Evolutionary conservation across 2,113 vertebrate genomes (phyloP).

Genomic region (Glaucomys volans): DNA sequence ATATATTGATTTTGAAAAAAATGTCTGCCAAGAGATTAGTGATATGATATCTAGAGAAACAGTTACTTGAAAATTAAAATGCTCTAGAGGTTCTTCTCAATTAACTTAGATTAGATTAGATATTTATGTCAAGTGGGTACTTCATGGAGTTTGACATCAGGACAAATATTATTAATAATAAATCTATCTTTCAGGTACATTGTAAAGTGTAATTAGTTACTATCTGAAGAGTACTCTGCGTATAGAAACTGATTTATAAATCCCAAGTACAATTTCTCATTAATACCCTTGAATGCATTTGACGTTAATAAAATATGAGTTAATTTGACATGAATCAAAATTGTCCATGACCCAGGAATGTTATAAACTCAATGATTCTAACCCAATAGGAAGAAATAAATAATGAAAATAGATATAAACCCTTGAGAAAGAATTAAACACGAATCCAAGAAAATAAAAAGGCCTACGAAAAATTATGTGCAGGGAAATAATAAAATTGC

Average conservation of each 20-base stretch:
- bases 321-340: constrained; percentile 68
- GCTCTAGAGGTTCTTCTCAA: constrained; percentile 62
- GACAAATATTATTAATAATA: constrained; percentile 73
- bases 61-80: constrained; percentile 59
- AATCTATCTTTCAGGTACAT: constrained; percentile 54
- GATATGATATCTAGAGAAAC: constrained; percentile 52
- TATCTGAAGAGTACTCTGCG: constrained; percentile 54
- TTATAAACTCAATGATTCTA: constrained; percentile 48
- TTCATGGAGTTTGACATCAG: constrained; percentile 60
- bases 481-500: constrained; percentile 4
- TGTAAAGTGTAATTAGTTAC: constrained; percentile 60
- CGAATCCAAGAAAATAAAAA: constrained; percentile 44
- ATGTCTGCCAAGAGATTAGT: constrained; percentile 53
- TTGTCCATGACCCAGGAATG: constrained; percentile 1
- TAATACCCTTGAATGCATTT: constrained; percentile 69
- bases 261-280: constrained; percentile 57
- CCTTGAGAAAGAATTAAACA: constrained; percentile 42
- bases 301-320: constrained; percentile 66
- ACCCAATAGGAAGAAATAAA: constrained; percentile 23
- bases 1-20: constrained; percentile 62
- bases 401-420: constrained; percentile 18
- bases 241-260: constrained; percentile 60
- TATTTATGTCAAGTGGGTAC: constrained; percentile 57
- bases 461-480: neutral
- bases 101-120: constrained; percentile 65